Evolutionary conservation across 2,113 vertebrate species (phyloP), one percentile per base, ranked within the genome.

Genomic region (Emydocephalus ijimae): DNA sequence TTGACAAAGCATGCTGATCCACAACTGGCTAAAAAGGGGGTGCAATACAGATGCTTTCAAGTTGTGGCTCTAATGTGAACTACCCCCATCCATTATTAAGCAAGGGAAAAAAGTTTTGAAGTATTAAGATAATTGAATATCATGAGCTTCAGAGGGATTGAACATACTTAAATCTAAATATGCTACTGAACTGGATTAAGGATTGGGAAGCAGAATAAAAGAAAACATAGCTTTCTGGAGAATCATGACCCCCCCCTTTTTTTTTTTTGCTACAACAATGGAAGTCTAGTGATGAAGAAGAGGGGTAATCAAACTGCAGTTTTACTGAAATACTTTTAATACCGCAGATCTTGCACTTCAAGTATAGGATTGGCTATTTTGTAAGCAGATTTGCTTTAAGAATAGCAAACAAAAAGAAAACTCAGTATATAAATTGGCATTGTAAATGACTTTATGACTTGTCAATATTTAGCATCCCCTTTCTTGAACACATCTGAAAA

Each of bases 21-120:
- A 20, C 0, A 2, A 55, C 93, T 96, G 55, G 50, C 91, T 95
- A 91, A 96, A 94, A 64, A 10, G 86, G 87, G 93, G 87, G 85
- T 93, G 89, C 85, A 93, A 95, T 93, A 81, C 94, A 92, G 48
- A 95, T 10, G 64, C 89, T 90, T 92, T 96, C 93, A 96, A 97
- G 94, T 92, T 94, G 93, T 3, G 90, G 89, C 54, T 89, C 86
- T 1, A 89, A 94, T 90, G 95, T 96, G 95, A 87, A 94, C 92
- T 89, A 94, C 64, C 54, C 55, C 23, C 87, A 20, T 20, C n/a
- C 4, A 52, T 18, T 11, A 3, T 15, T 15, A n/a, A 81, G 18
- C 74, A 43, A 29, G 24, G 12, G 12, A 6, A n/a, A 50, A 85
- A 21, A 81, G 2, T 26, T 12, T 52, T 24, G 52, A 90, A 90